phyloP scores from a whole-genome alignment of 2,113 vertebrate genomes.

The Cottus gobio region DNA sequence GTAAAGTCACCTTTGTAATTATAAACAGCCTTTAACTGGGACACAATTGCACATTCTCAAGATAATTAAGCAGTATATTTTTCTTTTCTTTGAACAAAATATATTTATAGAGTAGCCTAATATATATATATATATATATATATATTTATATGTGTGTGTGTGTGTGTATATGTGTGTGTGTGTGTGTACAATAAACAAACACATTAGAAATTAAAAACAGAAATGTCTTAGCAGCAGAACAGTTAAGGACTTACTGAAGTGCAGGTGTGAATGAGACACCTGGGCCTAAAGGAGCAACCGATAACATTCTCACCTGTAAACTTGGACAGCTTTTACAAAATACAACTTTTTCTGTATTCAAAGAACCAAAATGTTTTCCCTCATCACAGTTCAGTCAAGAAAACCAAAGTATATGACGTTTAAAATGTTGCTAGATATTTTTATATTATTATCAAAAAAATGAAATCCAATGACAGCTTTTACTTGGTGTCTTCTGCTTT shows the following conservation, averaged over 20 bases:
- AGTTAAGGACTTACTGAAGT: not conserved
- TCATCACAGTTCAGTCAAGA: not conserved
- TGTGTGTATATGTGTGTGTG: too few relatives aligned
- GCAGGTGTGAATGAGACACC: not conserved
- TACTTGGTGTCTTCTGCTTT: not conserved
- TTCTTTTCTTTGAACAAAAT: too few relatives aligned
- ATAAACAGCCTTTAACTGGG: not conserved
- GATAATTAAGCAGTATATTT: not conserved
- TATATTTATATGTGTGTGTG: too few relatives aligned
- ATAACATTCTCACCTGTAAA: not conserved
- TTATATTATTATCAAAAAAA: not conserved
- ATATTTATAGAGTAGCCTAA: too few relatives aligned
- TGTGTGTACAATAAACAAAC: not conserved
- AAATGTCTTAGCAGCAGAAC: not conserved
- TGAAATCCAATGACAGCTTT: not conserved
- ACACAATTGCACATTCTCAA: not conserved
- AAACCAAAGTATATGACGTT: not conserved
- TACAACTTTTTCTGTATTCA: not conserved
- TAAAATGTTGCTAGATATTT: not conserved
- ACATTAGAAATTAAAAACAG: not conserved
- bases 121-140: too few relatives aligned
- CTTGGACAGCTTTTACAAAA: not conserved
- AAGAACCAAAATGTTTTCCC: conserved; percentile 1
- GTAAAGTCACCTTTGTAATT: not conserved
- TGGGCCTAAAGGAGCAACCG: not conserved